Base-by-base conservation (phyloP, 2,797 vertebrate species). In the Anguilla pacifica region DNA sequence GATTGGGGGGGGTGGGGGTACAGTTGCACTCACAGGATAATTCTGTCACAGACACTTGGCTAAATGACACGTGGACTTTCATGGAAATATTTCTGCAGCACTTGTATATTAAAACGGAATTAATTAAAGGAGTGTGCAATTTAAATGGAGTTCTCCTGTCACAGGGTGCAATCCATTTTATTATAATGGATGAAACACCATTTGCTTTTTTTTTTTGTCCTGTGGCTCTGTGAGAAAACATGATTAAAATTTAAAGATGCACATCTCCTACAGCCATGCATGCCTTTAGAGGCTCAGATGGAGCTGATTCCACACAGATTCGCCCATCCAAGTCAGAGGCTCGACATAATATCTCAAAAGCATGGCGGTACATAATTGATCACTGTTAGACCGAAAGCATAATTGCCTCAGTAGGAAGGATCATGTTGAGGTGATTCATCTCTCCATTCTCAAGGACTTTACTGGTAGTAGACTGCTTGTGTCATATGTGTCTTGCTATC, bases 111-210 rank as follows among this genome's bases (percentile, higher is more conserved):
- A 22, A 77, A 72, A 85, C 13, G 15, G 59, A 70, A 67, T 49
- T 64, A 81, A 61, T 79, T 25, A 46, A 13, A 39, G 55, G 64
- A 19, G 5, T 28, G 72, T 39, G 55, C n/a, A 19, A 49, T 83
- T 67, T 19, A 31, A 67, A 64, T 70, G 53, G 11, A 46, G 46
- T 59, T 57, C 35, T 57, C 57, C 13, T 57, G 35, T 49, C 31
- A 46, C 64, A 84, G 39, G 84, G 9, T 39, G 17, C 59, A 57
- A 19, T 74, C 35, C 57, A 85, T 85, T 59, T 67, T 88, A 92
- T 90, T 91, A 91, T 90, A 92, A 15, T 91, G 92, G 85, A 88
- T 10, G 17, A 87, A 86, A 83, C 31, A 17, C 39, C 3, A 6
- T 72, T 31, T 43, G 28, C 22, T n/a, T 13, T 43, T 57, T 49